Base-by-base conservation (phyloP, 2,888 invertebrate genomes). In the Elmis aenea region DNA sequence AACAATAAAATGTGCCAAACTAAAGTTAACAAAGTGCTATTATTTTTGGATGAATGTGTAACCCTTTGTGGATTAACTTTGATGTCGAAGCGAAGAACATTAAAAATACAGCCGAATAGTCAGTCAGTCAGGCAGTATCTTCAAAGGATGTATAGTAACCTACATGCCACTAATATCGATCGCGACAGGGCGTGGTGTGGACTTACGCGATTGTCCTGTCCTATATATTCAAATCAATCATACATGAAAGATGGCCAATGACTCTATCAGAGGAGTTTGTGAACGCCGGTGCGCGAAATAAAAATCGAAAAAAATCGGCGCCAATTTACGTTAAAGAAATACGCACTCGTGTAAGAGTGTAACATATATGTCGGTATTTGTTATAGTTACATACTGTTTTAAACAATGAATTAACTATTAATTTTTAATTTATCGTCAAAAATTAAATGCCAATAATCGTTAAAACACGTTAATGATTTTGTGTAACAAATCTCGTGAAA, bases 121-220 rank as follows among this genome's bases (percentile, higher is more conserved):
- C 46, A n/a, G n/a, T n/a, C n/a, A n/a, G n/a, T 18, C 18, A 38
- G 14, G 33, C 33, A 47, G 50, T 47, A 53, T 50, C 52, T 54
- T 55, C 52, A 57, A 57, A 57, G 50, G 51, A 46, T 40, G 48
- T 58, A 52, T 53, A 57, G 53, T 59, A 59, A 56, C 57, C 55
- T 57, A 57, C 52, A 53, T 58, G 54, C 51, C 47, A 54, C 49
- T 54, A 53, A 59, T 60, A 61, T 62, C 55, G 61, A 62, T 62
- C 59, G 53, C 22, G 15, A 50, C 51, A 51, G 59, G 61, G 60
- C 58, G 61, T 61, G 59, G 59, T 54, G 57, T 59, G 59, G 58
- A 51, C 52, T 58, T n/a, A 51, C 33, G 44, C 18, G 45, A 31
- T 45, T 45, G 42, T 46, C 51, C 48, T 56, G 50, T 33, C 51